Evolutionary conservation across 2,888 invertebrate species (phyloP), one percentile per base, ranked within the genome.

Genomic region (Oxyteleia sp.): DNA sequence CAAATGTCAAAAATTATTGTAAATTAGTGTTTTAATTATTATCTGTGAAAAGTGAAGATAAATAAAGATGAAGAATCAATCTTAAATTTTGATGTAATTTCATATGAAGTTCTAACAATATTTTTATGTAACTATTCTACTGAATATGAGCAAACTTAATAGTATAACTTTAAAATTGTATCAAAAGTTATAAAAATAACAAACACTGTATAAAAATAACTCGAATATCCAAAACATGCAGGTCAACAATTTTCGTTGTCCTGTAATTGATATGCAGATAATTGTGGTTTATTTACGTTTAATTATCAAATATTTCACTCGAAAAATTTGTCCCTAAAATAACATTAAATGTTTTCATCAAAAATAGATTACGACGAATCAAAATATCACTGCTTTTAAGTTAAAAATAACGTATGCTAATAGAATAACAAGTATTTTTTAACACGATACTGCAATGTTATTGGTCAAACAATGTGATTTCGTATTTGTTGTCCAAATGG

Each of bases 191-290:
- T 59, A 66, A 72, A 61, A 68, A 81, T 64, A 72, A 57, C 18
- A 57, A 63, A 3, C 55, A 53, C 57, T 45, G 2, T 38, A 71
- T 32, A 64, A 71, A 59, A 79, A 29, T 49, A 75, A 79, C 71
- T 79, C 74, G 74, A 75, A 71, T 55, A 26, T 72, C 68, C 75
- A 66, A 68, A 85, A 81, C 69, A 45, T 43, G 74, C 43, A 76
- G 41, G 47, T 55, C 76, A 66, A 38, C 23, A 4, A 45, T 64
- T 11, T 8, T 43, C 38, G 45, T 57, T 51, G 68, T 43, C 68
- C 64, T 71, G 74, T 51, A 68, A 85, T 82, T 87, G 87, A 87
- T 87, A 87, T 87, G 87, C 87, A 84, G 85, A 84, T 68, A 74
- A 84, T 85, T 72, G 57, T 76, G 53, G 76, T 85, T 66, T 63